Conservation (phyloP, 2,888 invertebrate species). For the Cryptocheilus praepositus region DNA sequence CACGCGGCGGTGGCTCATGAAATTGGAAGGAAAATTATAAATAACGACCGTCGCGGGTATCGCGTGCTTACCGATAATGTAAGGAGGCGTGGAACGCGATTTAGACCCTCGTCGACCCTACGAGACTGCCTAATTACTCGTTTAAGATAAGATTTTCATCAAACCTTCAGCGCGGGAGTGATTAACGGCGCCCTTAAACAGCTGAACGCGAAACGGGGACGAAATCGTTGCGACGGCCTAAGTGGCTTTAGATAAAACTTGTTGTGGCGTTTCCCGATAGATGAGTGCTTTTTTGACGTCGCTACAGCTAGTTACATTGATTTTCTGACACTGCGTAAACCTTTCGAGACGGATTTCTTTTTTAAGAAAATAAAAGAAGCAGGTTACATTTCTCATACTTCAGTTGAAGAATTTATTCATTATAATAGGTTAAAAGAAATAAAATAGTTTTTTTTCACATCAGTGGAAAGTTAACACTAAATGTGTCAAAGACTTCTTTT, state of each 20-base stretch:
- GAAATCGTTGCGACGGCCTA: conserved; percentile 26
- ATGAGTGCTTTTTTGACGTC: too few species aligned
- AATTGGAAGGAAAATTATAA: conserved; percentile 50
- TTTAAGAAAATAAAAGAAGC: too few species aligned
- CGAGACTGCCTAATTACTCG: conserved; percentile 52
- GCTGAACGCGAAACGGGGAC: conserved; percentile 25
- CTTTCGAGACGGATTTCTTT: too few species aligned
- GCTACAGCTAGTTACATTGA: too few species aligned
- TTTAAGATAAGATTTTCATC: conserved; percentile 61
- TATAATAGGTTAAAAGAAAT: too few species aligned
- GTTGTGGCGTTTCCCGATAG: not conserved
- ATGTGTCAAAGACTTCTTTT: too few species aligned
- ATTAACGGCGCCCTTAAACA: conserved; percentile 46
- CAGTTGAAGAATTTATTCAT: too few species aligned
- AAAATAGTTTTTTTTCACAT: too few species aligned
- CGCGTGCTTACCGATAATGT: conserved; percentile 54
- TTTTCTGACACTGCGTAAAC: too few species aligned
- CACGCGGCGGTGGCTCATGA: conserved; percentile 29
- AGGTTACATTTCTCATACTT: too few species aligned
- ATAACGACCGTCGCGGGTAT: conserved; percentile 39
- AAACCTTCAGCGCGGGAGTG: conserved; percentile 41
- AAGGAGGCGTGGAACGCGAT: conserved; percentile 51
- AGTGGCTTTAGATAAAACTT: conserved; percentile 21
- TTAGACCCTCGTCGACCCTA: conserved; percentile 36
- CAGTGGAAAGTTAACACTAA: too few species aligned